These are phyloP conservation scores for Sebastes wilsoni DNA, from an alignment of 2,797 vertebrate genomes.

Conservation along the genomic window DNA sequence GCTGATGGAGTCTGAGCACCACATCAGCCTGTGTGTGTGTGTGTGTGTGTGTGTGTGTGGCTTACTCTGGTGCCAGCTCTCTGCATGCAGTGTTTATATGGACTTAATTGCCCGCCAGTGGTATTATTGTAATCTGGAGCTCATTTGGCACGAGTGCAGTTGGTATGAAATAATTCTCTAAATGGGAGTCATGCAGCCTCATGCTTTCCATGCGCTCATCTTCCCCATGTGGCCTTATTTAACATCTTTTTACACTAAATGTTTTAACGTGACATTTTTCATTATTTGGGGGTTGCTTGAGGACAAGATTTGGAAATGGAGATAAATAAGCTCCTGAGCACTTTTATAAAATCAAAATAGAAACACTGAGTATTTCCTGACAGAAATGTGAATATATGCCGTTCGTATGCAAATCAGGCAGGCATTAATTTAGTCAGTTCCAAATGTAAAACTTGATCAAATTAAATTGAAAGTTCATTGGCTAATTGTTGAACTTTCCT, in stretches of 20 bases:
- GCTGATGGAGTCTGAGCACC: constrained; percentile 47
- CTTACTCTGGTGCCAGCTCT: constrained; percentile 64
- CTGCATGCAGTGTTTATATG: constrained; percentile 70
- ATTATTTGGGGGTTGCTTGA: constrained; percentile 34
- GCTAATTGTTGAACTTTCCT: constrained; percentile 21
- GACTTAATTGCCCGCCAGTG: constrained; percentile 70
- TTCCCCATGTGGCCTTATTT: constrained; percentile 39
- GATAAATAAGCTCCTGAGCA: background rate
- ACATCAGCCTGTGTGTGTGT: constrained; percentile 5
- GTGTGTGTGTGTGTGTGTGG: constrained; percentile 32
- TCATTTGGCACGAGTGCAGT: constrained; percentile 62
- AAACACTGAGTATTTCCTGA: background rate
- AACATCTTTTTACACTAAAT: constrained; percentile 41
- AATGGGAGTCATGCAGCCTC: constrained; percentile 37
- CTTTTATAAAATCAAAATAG: background rate
- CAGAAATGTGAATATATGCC: background rate
- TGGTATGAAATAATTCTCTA: constrained; percentile 61
- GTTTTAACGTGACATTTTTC: constrained; percentile 48
- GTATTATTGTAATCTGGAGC: constrained; percentile 80
- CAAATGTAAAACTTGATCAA: constrained; percentile 51
- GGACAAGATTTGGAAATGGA: constrained; percentile 12
- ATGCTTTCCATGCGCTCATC: constrained; percentile 65
- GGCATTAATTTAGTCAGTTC: background rate
- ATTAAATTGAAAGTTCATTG: constrained; percentile 40
- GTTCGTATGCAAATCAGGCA: background rate